phyloP scores from a whole-genome alignment of 1,140 invertebrate species.

The Drosophila willistoni region DNA sequence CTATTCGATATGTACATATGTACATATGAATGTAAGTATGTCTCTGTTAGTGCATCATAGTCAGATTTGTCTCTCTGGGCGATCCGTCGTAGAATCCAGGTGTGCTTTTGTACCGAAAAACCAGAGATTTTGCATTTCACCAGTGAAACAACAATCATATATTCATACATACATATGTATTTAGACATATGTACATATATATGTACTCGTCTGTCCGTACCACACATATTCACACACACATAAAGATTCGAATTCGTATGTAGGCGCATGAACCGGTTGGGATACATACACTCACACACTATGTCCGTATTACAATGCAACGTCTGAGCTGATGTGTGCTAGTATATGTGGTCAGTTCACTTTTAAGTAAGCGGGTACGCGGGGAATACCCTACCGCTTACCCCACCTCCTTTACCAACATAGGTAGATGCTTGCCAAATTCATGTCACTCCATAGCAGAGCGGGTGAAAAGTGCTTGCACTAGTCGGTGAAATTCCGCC shows the following conservation, averaged over 20 bases:
- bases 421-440: not conserved
- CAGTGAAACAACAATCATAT: slow-evolving; percentile 23
- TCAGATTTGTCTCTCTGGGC: slow-evolving; percentile 11
- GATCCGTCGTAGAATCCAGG: slow-evolving; percentile 4
- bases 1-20: slow-evolving; percentile 2
- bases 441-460: not conserved
- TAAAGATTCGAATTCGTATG: slow-evolving; percentile 15
- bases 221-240: slow-evolving; percentile 1
- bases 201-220: slow-evolving; percentile 7
- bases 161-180: not conserved
- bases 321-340: slow-evolving; percentile 13
- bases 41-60: not conserved
- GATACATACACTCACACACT: slow-evolving; percentile 13
- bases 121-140: slow-evolving; percentile 21
- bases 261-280: slow-evolving; percentile 30
- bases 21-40: not conserved
- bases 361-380: slow-evolving; percentile 1
- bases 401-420: not conserved
- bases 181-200: not conserved
- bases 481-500: not conserved
- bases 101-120: slow-evolving; percentile 2
- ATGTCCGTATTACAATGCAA: slow-evolving; percentile 10
- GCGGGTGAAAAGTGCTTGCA: not conserved
- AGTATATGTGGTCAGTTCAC: slow-evolving; percentile 22
- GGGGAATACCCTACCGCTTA: slow-evolving; percentile 1